phyloP scores from a whole-genome alignment of 2,888 invertebrate species.

The Plagodis dolabraria region DNA sequence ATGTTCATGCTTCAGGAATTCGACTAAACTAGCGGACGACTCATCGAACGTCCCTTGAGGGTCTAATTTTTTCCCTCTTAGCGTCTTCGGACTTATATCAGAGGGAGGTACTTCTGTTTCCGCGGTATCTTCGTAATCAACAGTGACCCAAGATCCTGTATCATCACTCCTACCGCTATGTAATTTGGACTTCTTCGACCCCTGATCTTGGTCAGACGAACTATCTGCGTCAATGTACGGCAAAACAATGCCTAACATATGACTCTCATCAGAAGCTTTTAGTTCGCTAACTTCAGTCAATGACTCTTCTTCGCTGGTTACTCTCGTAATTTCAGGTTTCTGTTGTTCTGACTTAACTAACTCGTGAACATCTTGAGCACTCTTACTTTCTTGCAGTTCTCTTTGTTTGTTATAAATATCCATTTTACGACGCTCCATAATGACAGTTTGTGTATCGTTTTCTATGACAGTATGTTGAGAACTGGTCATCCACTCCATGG shows the following conservation, averaged over 20 bases:
- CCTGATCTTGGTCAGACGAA: conserved; percentile 78
- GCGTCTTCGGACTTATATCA: conserved; percentile 69
- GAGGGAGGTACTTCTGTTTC: conserved; percentile 85
- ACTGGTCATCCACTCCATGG: conserved; percentile 77
- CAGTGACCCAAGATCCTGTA: conserved; percentile 88
- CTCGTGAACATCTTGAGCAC: conserved; percentile 67
- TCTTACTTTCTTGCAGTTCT: conserved; percentile 72
- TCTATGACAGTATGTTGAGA: conserved; percentile 76
- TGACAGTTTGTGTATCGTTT: conserved; percentile 86
- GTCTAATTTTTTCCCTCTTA: conserved; percentile 66
- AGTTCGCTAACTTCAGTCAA: conserved; percentile 87
- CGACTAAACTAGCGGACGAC: conserved; percentile 80
- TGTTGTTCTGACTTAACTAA: conserved; percentile 67
- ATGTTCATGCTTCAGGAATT: conserved; percentile 76
- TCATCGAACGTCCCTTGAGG: conserved; percentile 86
- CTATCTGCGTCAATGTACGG: conserved; percentile 83
- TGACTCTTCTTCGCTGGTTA: conserved; percentile 88
- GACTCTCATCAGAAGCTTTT: conserved; percentile 81
- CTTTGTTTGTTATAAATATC: conserved; percentile 86
- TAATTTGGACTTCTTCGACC: conserved; percentile 58
- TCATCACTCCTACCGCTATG: conserved; percentile 87
- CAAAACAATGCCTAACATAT: conserved; percentile 76
- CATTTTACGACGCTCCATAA: conserved; percentile 85
- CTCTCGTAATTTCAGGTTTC: conserved; percentile 76
- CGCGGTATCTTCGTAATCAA: conserved; percentile 88